These are phyloP conservation scores for Morpho achilles DNA, from an alignment of 2,888 invertebrate species.

Conservation along the genomic window DNA sequence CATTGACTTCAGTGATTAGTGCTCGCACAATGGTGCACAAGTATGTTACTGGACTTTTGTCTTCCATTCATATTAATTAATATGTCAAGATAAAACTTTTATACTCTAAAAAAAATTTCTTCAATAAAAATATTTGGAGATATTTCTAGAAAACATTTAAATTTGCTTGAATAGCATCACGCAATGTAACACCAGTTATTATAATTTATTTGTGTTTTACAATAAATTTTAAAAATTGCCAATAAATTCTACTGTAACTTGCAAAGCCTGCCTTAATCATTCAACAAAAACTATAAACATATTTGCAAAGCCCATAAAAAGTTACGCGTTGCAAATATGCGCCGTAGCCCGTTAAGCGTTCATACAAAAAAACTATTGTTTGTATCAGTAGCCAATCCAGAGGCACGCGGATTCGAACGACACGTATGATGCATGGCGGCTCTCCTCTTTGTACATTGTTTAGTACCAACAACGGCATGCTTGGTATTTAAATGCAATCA, in stretches of 20 bases:
- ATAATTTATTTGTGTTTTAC: too few species aligned
- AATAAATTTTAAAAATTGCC: too few species aligned
- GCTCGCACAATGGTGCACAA: too few species aligned
- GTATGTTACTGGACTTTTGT: too few species aligned
- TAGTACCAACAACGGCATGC: constrained; percentile 8
- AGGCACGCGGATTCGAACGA: constrained; percentile 35
- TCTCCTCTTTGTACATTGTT: constrained; percentile 13
- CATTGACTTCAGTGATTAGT: background rate
- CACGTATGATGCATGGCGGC: constrained; percentile 42
- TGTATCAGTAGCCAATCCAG: constrained; percentile 49
- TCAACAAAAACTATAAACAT: background rate
- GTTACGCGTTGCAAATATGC: constrained; percentile 6
- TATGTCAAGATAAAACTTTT: too few species aligned
- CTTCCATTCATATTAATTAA: too few species aligned
- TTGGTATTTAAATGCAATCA: constrained; percentile 7
- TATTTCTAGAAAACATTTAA: too few species aligned
- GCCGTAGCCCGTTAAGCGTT: constrained; percentile 6
- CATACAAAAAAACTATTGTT: constrained; percentile 45
- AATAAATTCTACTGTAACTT: background rate
- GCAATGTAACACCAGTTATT: too few species aligned
- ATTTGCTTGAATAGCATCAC: too few species aligned
- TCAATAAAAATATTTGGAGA: too few species aligned
- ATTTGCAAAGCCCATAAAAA: constrained; percentile 7
- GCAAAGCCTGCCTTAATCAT: constrained; percentile 4
- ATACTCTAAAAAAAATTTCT: too few species aligned